Evolutionary conservation across 2,797 vertebrate species (phyloP), one percentile per base, ranked within the genome.

Genomic region (Sciurus vulgaris): DNA sequence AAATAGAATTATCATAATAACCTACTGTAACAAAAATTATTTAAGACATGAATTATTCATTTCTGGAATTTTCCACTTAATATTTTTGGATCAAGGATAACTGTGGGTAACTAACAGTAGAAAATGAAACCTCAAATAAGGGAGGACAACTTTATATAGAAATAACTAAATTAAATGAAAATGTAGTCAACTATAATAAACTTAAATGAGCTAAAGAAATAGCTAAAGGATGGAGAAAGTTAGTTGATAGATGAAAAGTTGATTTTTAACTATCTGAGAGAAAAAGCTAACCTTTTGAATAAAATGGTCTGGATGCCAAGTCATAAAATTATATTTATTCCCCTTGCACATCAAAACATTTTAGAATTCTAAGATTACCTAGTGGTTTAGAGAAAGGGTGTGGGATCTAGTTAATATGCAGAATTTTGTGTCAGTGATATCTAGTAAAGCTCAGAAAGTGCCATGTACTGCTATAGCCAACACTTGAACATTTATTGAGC

Each of bases 171-270:
- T 83, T 67, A 78, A 56, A 93, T 79, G 61, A 94, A 73, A 63
- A 82, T 56, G 4, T 86, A 51, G 65, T 83, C 56, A 70, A 61
- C 17, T 61, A 41, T 38, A 94, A 20, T 24, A 74, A 44, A 49
- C 65, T 67, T 38, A 92, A 84, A 67, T 77, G 47, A 85, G 9
- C 54, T 78, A 85, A 70, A 95, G 59, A 95, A 86, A 76, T 72
- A 70, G 44, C 49, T 70, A 49, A 89, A 67, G 56, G 17, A 28
- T 69, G 8, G 33, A 88, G 22, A 93, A 89, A 83, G 41, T 78
- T 72, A 33, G 38, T 56, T 10, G 24, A 61, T 11, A 26, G 59
- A 5, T 24, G 35, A 15, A 83, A 51, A 91, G 44, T 0, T 79
- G 33, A 87, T 93, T 86, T 94, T 79, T 44, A 69, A 84, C 44